Evolutionary conservation across 2,113 vertebrate genomes (phyloP).

Genomic region (Puma concolor): DNA sequence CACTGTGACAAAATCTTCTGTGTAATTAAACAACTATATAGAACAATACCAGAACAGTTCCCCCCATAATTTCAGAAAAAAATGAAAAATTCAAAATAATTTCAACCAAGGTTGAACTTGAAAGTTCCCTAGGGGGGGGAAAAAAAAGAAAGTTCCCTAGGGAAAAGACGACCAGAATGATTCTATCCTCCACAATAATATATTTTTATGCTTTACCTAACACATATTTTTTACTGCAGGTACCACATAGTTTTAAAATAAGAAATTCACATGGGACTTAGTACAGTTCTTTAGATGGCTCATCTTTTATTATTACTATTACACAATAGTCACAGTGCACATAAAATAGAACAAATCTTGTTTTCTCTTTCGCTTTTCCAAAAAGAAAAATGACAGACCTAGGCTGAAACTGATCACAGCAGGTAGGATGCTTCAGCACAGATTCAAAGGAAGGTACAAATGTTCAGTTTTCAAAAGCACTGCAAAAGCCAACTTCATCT

Average conservation of each 20-base stretch:
- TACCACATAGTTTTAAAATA: slow-evolving; percentile 60
- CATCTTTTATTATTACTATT: slow-evolving; percentile 70
- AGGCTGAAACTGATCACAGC: slow-evolving; percentile 70
- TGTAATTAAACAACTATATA: slow-evolving; percentile 45
- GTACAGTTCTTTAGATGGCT: slow-evolving; percentile 52
- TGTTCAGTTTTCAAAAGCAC: slow-evolving; percentile 72
- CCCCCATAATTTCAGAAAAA: neutral
- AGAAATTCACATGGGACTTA: slow-evolving; percentile 61
- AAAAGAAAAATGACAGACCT: slow-evolving; percentile 52
- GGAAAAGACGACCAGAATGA: slow-evolving; percentile 21
- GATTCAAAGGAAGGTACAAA: slow-evolving; percentile 75
- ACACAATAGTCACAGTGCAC: slow-evolving; percentile 55
- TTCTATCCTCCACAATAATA: slow-evolving; percentile 23
- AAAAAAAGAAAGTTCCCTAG: neutral
- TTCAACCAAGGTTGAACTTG: slow-evolving; percentile 43
- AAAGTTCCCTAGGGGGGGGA: neutral
- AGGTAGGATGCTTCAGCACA: slow-evolving; percentile 58
- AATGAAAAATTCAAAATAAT: slow-evolving; percentile 35
- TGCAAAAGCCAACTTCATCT: slow-evolving; percentile 64
- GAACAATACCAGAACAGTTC: neutral
- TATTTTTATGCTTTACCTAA: slow-evolving; percentile 62
- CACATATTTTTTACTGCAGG: slow-evolving; percentile 19
- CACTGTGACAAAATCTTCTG: slow-evolving; percentile 46
- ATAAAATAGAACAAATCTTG: slow-evolving; percentile 70
- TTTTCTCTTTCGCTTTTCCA: slow-evolving; percentile 43